Evolutionary conservation across 2,888 invertebrate species (phyloP).

Genomic region (Vanessa cardui): DNA sequence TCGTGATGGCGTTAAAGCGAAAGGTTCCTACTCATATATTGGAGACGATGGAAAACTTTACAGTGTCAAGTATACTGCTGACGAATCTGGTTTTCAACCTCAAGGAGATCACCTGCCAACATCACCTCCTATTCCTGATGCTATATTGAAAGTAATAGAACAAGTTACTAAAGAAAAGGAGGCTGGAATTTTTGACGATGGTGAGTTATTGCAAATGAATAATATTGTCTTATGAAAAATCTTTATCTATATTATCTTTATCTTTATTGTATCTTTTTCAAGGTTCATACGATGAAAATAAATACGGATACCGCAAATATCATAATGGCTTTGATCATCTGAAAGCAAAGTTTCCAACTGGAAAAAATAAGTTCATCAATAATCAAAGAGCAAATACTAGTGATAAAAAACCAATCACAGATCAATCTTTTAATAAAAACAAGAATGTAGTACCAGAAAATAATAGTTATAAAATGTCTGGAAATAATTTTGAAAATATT

Average conservation of each 20-base stretch:
- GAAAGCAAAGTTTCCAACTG: not conserved
- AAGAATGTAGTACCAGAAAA: not conserved
- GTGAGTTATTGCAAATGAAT: constrained; percentile 47
- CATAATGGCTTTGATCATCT: constrained; percentile 37
- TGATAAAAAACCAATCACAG: not conserved
- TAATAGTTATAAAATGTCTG: not conserved
- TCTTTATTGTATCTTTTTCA: constrained; percentile 36
- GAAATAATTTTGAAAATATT: not conserved
- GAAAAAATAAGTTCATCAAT: not conserved
- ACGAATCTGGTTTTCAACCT: constrained; percentile 71
- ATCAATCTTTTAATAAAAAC: not conserved
- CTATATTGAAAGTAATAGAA: constrained; percentile 64
- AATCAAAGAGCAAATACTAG: not conserved
- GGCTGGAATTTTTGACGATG: constrained; percentile 64
- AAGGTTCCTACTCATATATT: constrained; percentile 66
- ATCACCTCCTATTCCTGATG: constrained; percentile 69
- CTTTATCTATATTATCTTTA: not conserved
- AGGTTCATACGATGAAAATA: constrained; percentile 68
- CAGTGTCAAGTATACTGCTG: constrained; percentile 63
- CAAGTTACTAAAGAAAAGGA: constrained; percentile 58
- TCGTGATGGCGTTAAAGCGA: constrained; percentile 61
- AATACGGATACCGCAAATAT: constrained; percentile 66
- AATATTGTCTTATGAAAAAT: not conserved
- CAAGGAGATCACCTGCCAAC: constrained; percentile 72
- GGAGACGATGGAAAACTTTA: constrained; percentile 73